Evolutionary conservation across 2,797 vertebrate genomes (phyloP).

Genomic region (Hozukius guyotensis): DNA sequence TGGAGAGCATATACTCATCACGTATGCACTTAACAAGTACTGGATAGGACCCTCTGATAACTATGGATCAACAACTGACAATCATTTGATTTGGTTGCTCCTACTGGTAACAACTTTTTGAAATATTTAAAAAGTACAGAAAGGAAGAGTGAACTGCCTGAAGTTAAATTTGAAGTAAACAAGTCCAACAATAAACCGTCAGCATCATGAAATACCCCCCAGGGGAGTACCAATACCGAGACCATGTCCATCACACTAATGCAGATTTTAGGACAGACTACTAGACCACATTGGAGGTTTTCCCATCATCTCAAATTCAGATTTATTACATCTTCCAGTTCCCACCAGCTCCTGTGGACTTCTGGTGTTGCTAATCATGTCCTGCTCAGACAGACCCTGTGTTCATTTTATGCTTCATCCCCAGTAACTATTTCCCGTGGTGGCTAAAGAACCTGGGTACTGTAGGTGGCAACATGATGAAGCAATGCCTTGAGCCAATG

Average conservation of each 20-base stretch:
- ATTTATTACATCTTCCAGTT: neutral
- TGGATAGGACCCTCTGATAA: neutral
- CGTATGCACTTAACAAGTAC: neutral
- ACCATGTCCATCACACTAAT: neutral
- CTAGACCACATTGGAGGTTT: neutral
- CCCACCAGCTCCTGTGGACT: neutral
- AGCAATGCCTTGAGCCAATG: neutral
- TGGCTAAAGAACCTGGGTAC: neutral
- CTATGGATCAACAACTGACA: neutral
- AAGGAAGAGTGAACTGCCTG: neutral
- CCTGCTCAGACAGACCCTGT: neutral
- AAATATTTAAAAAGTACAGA: neutral
- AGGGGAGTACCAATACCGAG: neutral
- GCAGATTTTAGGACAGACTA: neutral
- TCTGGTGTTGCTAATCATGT: neutral
- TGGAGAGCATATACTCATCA: neutral
- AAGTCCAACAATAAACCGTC: neutral
- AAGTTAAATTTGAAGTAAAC: neutral
- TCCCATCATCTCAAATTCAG: neutral
- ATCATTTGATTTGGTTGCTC: neutral
- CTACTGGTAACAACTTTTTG: neutral
- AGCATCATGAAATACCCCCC: neutral
- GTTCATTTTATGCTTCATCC: neutral
- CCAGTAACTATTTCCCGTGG: neutral
- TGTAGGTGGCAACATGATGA: conserved; percentile 1